phyloP scores from a whole-genome alignment of 2,797 vertebrate genomes.

The Gadopsis marmoratus region DNA sequence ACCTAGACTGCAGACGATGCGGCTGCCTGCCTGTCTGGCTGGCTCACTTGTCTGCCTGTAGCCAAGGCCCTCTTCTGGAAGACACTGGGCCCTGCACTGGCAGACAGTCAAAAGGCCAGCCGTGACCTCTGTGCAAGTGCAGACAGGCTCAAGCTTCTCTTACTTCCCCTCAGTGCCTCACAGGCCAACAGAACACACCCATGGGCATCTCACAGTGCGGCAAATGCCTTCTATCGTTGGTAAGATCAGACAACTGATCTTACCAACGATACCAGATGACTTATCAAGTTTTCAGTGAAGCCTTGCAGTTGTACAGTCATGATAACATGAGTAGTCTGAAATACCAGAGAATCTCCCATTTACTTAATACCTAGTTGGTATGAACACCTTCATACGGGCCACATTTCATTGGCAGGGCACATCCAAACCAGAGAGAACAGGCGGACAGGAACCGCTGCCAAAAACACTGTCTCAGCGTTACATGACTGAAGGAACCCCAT shows the following conservation, averaged over 20 bases:
- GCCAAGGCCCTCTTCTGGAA: slow-evolving; percentile 83
- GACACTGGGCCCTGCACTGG: slow-evolving; percentile 78
- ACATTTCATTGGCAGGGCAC: slow-evolving; percentile 36
- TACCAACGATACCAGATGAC: slow-evolving; percentile 32
- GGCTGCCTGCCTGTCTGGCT: slow-evolving; percentile 80
- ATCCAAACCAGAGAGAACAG: slow-evolving; percentile 50
- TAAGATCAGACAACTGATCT: slow-evolving; percentile 42
- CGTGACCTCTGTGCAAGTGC: slow-evolving; percentile 77
- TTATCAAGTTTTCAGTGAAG: slow-evolving; percentile 38
- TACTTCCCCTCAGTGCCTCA: slow-evolving; percentile 49
- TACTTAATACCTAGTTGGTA: slow-evolving; percentile 21
- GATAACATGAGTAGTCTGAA: slow-evolving; percentile 29
- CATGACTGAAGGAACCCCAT: slow-evolving; percentile 72
- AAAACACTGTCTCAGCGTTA: slow-evolving; percentile 53
- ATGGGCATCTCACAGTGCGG: slow-evolving; percentile 35
- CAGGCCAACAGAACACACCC: slow-evolving; percentile 50
- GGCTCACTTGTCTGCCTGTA: slow-evolving; percentile 70
- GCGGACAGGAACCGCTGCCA: slow-evolving; percentile 17
- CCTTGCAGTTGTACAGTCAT: slow-evolving; percentile 35
- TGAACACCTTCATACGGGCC: slow-evolving; percentile 17
- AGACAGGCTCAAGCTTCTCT: slow-evolving; percentile 69
- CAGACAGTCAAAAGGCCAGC: slow-evolving; percentile 76
- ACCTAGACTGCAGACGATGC: slow-evolving; percentile 80
- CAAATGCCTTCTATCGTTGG: slow-evolving; percentile 33
- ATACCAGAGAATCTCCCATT: slow-evolving; percentile 30